Percentiles rank a stretch among this genome's conserved stretches.
Conservation (phyloP, 2,888 invertebrate genomes). For the Cinara cedri region DNA sequence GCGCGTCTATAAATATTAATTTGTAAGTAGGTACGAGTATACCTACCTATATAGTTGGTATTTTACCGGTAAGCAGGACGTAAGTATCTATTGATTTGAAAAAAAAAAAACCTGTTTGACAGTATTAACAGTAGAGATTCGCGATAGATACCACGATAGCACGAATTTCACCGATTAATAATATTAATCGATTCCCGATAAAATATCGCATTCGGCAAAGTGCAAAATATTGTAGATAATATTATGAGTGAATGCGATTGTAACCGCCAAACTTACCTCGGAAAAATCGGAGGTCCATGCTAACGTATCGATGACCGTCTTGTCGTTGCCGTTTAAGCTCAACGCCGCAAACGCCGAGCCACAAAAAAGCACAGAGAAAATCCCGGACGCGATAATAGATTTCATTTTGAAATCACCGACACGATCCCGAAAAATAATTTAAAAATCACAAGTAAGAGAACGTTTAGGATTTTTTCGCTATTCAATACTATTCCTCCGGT, state of each 20-base stretch:
- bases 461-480: too few relatives aligned
- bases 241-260: background rate
- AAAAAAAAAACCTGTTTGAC: conserved; percentile 17
- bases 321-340: conserved; percentile 55
- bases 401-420: conserved; percentile 10
- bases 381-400: background rate
- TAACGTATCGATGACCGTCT: conserved; percentile 70
- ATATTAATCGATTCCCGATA: background rate
- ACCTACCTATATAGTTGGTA: too few relatives aligned
- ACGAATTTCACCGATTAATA: conserved; percentile 8
- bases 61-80: too few relatives aligned
- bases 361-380: conserved; percentile 17
- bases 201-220: background rate
- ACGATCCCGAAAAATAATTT: background rate
- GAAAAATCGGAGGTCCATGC: conserved; percentile 72
- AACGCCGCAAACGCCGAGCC: conserved; percentile 32
- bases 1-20: too few relatives aligned
- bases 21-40: background rate
- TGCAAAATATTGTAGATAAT: background rate
- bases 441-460: too few relatives aligned
- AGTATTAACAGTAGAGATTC: background rate
- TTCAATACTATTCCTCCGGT: too few relatives aligned
- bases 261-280: conserved; percentile 66
- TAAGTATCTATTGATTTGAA: too few relatives aligned
- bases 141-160: too few relatives aligned